These are phyloP conservation scores for Ceuthmochares aereus DNA, from an alignment of 2,113 vertebrate species.

Conservation along the genomic window DNA sequence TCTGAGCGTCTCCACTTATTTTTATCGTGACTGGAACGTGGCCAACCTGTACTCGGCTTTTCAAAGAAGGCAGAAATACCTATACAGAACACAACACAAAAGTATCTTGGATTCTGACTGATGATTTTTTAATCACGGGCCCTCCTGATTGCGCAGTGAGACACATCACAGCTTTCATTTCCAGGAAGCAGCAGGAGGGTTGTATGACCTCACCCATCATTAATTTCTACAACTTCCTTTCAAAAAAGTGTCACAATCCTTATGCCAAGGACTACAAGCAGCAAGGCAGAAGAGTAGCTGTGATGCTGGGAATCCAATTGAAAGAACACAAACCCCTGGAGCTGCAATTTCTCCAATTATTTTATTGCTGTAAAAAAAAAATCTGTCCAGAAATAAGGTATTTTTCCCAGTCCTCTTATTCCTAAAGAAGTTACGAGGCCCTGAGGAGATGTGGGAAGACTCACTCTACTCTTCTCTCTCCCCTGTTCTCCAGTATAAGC, in stretches of 20 bases:
- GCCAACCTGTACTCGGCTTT: background rate
- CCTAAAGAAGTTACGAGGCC: background rate
- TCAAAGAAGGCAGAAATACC: background rate
- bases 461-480: background rate
- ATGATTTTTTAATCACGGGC: background rate
- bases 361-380: background rate
- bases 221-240: conserved; percentile 33
- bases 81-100: background rate
- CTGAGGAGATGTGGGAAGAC: background rate
- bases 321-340: conserved; percentile 19
- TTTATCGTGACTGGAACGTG: rapidly evolving
- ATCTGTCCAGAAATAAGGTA: background rate
- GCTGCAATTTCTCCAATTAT: background rate
- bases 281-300: background rate
- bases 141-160: background rate
- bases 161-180: conserved; percentile 21
- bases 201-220: conserved; percentile 29
- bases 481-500: background rate
- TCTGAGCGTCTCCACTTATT: background rate
- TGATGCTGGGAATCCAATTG: conserved; percentile 36
- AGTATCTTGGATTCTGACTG: background rate
- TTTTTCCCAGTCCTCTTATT: background rate
- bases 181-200: conserved; percentile 46
- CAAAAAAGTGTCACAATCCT: background rate
- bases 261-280: conserved; percentile 2